These are phyloP conservation scores for Melanerpes formicivorus DNA, from an alignment of 2,113 vertebrate species.

Conservation along the genomic window DNA sequence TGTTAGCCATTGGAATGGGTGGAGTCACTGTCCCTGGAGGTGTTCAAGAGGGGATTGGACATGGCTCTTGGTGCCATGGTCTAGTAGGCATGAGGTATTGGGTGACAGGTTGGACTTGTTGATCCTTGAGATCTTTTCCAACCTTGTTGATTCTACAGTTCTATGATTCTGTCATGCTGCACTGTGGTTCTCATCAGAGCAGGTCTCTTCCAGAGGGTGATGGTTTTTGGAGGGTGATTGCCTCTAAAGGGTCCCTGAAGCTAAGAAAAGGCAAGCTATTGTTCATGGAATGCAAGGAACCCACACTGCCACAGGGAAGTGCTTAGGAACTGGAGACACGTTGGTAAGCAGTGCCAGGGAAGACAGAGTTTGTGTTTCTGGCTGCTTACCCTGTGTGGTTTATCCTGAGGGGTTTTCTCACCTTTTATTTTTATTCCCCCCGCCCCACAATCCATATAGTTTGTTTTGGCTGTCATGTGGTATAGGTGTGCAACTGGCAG, in stretches of 20 bases:
- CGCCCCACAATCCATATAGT: neutral
- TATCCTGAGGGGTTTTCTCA: neutral
- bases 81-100: too few relatives aligned
- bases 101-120: too few relatives aligned
- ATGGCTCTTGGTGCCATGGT: too few relatives aligned
- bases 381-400: neutral
- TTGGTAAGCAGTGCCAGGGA: neutral
- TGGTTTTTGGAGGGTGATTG: neutral
- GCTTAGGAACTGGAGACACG: neutral
- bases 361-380: neutral
- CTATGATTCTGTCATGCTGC: accelerated
- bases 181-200: accelerated
- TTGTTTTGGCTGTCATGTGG: neutral
- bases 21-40: too few relatives aligned
- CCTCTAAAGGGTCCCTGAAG: neutral
- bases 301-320: neutral
- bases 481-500: neutral
- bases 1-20: too few relatives aligned
- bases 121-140: too few relatives aligned
- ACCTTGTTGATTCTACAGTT: too few relatives aligned
- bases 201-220: neutral
- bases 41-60: too few relatives aligned
- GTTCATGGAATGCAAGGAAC: neutral
- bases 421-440: too few relatives aligned
- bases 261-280: neutral